phyloP scores from a whole-genome alignment of 2,113 vertebrate species.

The Mungos mungo region DNA sequence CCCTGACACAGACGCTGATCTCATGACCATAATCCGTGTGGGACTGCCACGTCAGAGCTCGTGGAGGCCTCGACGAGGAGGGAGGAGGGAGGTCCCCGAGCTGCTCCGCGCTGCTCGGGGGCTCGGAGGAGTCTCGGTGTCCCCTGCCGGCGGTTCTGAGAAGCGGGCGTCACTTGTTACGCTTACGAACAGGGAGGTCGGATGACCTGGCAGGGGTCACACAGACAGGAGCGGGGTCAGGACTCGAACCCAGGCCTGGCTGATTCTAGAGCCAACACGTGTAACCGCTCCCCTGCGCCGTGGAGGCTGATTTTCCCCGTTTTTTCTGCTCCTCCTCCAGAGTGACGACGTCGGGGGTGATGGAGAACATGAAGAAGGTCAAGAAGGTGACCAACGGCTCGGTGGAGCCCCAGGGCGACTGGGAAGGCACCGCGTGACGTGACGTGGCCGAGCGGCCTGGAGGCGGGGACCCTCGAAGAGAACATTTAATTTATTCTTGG shows the following conservation, averaged over 20 bases:
- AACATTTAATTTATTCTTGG: slow-evolving; percentile 76
- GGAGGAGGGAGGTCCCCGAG: rapidly evolving
- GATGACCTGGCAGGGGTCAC: background rate
- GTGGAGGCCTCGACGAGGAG: background rate
- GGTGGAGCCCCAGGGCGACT: slow-evolving; percentile 80
- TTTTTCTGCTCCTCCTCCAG: slow-evolving; percentile 53
- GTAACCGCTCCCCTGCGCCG: rapidly evolving
- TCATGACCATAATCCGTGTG: rapidly evolving
- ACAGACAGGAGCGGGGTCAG: background rate
- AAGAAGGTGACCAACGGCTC: slow-evolving; percentile 87
- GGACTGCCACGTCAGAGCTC: rapidly evolving
- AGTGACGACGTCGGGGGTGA: slow-evolving; percentile 86
- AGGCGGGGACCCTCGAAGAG: slow-evolving; percentile 62
- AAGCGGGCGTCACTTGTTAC: background rate
- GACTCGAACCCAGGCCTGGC: background rate
- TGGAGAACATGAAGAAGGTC: slow-evolving; percentile 88
- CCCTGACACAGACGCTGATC: too few relatives aligned
- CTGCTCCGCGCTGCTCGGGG: rapidly evolving
- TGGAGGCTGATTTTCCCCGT: background rate
- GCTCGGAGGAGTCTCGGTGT: background rate
- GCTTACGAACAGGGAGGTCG: background rate
- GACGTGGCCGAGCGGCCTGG: rapidly evolving
- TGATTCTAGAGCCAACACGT: background rate
- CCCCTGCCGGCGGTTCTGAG: background rate
- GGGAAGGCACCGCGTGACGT: slow-evolving; percentile 81